Base-by-base conservation (phyloP, 2,113 vertebrate genomes). In the Elachura formosa region DNA sequence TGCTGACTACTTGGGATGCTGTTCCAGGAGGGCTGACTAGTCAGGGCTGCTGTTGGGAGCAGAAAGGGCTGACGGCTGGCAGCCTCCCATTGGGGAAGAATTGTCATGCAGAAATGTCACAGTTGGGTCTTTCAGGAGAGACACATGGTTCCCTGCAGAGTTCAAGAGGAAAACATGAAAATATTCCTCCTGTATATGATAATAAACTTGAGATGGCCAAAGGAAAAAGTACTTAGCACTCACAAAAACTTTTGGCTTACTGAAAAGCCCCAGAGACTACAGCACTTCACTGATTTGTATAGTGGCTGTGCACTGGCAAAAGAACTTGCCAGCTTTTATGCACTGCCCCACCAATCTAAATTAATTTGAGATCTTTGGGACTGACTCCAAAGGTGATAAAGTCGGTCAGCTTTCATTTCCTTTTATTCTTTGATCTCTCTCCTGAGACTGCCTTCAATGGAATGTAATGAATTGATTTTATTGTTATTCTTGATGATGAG, bases 371-470 rank as follows among this genome's bases (percentile, higher is more conserved):
- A 93, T 93, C 61, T 95, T 95, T 90, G 89, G 92, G 94, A 89
- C 75, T 63, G 73, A 61, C 76, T 96, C 95, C 95, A 96, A 84
- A 95, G 95, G 92, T 96, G 95, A 96, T 93, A 94, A 93, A 95
- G 76, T 52, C 4, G 20, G 84, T 95, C 94, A 94, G 80, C 84
- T 96, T 95, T 96, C 76, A 92, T 95, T 97, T 96, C 91, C 95
- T 95, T 38, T 86, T 61, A 84, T 90, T 93, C 95, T 92, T 95
- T 96, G 90, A 96, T 96, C 80, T 92, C 52, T 91, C 93, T 95
- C 89, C 73, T 69, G 94, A 94, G 94, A 51, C 89, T 95, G 45
- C 74, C 33, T 78, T 95, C 74, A 91, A 46, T 82, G 91, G 71
- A 93, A 94, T 0, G 4, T 78, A 94, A 95, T 94, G 64, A 96